phyloP scores from a whole-genome alignment of 2,888 invertebrate genomes.

The Catocala sponsa region DNA sequence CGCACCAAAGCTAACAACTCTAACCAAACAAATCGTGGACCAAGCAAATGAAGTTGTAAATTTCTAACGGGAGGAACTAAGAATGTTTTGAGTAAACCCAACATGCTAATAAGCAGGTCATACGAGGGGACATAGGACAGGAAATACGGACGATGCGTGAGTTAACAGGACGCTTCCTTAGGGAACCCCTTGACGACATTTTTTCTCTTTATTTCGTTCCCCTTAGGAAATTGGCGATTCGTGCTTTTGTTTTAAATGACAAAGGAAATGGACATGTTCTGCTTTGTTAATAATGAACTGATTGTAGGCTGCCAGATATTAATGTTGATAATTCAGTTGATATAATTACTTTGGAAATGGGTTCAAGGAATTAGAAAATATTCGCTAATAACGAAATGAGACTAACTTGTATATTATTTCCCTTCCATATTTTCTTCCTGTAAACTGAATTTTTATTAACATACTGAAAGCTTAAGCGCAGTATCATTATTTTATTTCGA shows the following conservation, averaged over 20 bases:
- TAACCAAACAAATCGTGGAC: slow-evolving; percentile 36
- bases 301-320: slow-evolving; percentile 12
- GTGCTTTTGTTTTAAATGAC: slow-evolving; percentile 40
- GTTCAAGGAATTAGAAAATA: too few relatives aligned
- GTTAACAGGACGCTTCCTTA: slow-evolving; percentile 83
- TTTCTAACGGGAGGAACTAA: slow-evolving; percentile 50
- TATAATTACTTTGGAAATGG: not conserved
- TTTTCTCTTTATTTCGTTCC: slow-evolving; percentile 60
- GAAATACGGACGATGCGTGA: slow-evolving; percentile 80
- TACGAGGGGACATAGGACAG: slow-evolving; percentile 73
- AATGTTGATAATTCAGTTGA: slow-evolving; percentile 21
- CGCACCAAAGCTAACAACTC: not conserved
- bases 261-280: slow-evolving; percentile 37
- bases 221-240: slow-evolving; percentile 62
- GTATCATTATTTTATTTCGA: too few relatives aligned
- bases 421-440: too few relatives aligned
- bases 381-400: too few relatives aligned
- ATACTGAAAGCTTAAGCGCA: too few relatives aligned
- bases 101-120: slow-evolving; percentile 70
- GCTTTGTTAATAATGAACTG: slow-evolving; percentile 15
- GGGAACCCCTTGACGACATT: slow-evolving; percentile 63
- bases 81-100: slow-evolving; percentile 61
- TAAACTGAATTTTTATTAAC: too few relatives aligned
- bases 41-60: slow-evolving; percentile 44
- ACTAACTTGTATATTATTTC: too few relatives aligned